phyloP scores from a whole-genome alignment of 2,888 invertebrate species.

The Eilema sororculum region DNA sequence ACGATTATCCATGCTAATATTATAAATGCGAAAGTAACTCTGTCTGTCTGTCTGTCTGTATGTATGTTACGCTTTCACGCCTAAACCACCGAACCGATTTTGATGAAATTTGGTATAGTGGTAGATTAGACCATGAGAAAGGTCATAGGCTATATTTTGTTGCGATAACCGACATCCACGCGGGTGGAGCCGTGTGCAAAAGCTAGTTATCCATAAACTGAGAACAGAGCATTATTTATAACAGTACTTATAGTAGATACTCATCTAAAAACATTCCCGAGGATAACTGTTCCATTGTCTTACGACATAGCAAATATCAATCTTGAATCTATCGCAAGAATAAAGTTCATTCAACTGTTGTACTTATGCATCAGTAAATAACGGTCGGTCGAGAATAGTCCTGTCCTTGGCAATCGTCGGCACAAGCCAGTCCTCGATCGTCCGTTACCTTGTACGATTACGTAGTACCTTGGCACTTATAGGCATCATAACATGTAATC shows the following conservation, averaged over 20 bases:
- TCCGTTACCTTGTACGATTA: slow-evolving; percentile 45
- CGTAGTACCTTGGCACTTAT: not conserved
- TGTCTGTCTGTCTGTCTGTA: too few relatives aligned
- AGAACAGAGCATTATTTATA: too few relatives aligned
- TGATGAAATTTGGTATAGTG: too few relatives aligned
- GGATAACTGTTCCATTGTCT: not conserved
- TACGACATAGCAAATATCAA: not conserved
- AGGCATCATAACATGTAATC: slow-evolving; percentile 24
- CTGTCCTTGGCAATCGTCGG: slow-evolving; percentile 53
- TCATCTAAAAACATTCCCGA: not conserved
- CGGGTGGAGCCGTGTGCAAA: too few relatives aligned
- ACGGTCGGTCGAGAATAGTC: slow-evolving; percentile 60
- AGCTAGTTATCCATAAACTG: too few relatives aligned
- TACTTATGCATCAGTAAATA: slow-evolving; percentile 50
- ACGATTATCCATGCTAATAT: too few relatives aligned
- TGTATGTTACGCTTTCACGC: too few relatives aligned
- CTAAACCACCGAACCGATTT: too few relatives aligned
- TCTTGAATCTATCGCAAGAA: slow-evolving; percentile 5
- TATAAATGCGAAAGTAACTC: too few relatives aligned
- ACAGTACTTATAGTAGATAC: not conserved
- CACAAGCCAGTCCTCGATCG: slow-evolving; percentile 41
- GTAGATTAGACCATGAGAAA: too few relatives aligned
- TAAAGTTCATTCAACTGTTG: slow-evolving; percentile 65
- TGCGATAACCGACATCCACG: too few relatives aligned
- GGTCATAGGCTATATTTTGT: too few relatives aligned